A percentile compares a stretch with the other conserved stretches of the same genome.
These are phyloP conservation scores for Elanus axillaris DNA, from an alignment of 2,113 vertebrate genomes.

Conservation along the genomic window DNA sequence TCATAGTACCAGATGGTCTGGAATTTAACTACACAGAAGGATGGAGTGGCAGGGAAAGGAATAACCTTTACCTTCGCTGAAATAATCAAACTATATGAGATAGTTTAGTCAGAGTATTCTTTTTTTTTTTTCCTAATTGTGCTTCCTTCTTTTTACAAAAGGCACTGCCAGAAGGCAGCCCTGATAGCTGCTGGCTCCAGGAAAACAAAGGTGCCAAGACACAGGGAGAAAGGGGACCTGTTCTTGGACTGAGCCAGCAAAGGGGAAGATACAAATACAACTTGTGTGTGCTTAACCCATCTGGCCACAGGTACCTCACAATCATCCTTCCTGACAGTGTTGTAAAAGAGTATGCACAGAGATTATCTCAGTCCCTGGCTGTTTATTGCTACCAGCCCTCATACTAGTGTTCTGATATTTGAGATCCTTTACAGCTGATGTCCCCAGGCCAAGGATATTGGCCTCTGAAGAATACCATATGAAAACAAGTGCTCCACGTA, in stretches of 20 bases:
- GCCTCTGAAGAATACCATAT: background rate
- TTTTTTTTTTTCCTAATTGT: background rate
- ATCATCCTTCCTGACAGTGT: background rate
- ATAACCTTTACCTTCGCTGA: background rate
- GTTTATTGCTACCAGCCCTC: background rate
- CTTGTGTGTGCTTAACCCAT: background rate
- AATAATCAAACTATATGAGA: background rate
- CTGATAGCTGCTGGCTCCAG: background rate
- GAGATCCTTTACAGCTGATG: background rate
- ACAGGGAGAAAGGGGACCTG: background rate
- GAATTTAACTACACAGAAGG: background rate
- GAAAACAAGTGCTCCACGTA: background rate
- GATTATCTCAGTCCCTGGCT: background rate
- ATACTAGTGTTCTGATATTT: background rate
- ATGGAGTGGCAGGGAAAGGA: background rate
- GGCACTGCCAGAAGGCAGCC: background rate
- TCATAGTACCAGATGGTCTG: background rate
- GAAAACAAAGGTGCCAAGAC: background rate
- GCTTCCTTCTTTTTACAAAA: background rate
- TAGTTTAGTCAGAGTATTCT: background rate
- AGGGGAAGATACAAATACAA: background rate
- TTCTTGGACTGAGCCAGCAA: background rate
- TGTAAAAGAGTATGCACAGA: background rate
- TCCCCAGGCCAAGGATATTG: background rate
- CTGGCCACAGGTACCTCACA: background rate